Evolutionary conservation across 1,140 invertebrate genomes (phyloP), one percentile per base, ranked within the genome.

Genomic region (Cotesia chilonis): DNA sequence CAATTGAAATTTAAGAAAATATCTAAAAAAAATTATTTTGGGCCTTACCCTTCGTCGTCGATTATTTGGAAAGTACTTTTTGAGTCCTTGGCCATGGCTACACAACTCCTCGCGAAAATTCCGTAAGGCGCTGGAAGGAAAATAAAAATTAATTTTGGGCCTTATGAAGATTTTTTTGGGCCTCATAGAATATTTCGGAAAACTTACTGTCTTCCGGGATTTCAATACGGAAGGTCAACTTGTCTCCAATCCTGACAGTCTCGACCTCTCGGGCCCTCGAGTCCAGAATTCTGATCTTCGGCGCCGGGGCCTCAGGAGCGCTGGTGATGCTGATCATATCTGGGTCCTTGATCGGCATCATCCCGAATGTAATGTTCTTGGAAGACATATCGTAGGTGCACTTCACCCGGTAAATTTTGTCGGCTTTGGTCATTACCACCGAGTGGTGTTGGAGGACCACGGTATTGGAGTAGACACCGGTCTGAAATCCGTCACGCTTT

Each of bases 321-420:
- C 95, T 96, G 36, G 96, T 97, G 79, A 98, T 97, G 81, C 95
- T 96, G 80, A 97, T 96, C 92, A 96, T 96, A 83, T 96, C 95
- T 55, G 95, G 95, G 87, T 96, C 95, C 83, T 94, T 94, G 83
- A 98, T 96, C 67, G 96, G 95, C 93, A 97, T 96, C 95, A 97
- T 97, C 87, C 96, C 96, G 87, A 97, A 98, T 7, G 96, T 97
- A 72, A 98, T 96, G 84, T 98, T 98, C 89, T 96, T 95, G 1
- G 95, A 96, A 66, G 95, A 95, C 92, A 97, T 97, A 85, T 98
- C 96, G 82, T 98, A 98, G 0, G 96, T 98, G 81, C 96, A 98
- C 81, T 97, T 96, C 47, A 98, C 94, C 87, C 97, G 97, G 90
- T 98, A 98, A 78, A 97, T 97, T 84, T 98, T 98, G 84, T 98